A percentile compares a stretch with the other conserved stretches of the same genome.
Conservation (phyloP, 2,113 vertebrate genomes). For the Garra rufa region DNA sequence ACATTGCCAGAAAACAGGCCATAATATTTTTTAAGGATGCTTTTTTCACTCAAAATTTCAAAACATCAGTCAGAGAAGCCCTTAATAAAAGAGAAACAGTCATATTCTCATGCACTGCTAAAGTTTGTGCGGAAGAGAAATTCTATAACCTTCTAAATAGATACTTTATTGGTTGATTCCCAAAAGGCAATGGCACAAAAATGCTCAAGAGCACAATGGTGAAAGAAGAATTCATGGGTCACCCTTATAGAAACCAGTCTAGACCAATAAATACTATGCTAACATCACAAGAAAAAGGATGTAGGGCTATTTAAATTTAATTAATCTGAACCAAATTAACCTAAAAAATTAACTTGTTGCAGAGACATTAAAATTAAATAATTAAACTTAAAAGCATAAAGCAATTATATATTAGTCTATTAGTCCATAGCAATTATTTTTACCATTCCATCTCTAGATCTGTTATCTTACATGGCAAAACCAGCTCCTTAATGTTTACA, state of each 20-base stretch:
- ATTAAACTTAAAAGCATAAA: background rate
- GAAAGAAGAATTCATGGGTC: background rate
- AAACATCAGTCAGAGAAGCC: background rate
- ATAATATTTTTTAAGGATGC: background rate
- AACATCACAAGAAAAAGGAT: background rate
- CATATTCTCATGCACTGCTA: background rate
- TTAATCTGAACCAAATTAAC: background rate
- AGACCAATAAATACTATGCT: background rate
- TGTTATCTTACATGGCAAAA: background rate
- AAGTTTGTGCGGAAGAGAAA: background rate
- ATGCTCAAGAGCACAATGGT: background rate
- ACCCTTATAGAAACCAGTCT: background rate
- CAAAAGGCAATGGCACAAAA: background rate
- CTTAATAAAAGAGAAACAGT: background rate
- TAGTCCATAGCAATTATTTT: background rate
- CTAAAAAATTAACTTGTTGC: background rate
- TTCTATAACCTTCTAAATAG: no score
- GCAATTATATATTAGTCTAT: background rate
- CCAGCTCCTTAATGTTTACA: constrained; percentile 43
- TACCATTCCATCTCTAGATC: background rate
- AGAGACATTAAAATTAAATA: background rate
- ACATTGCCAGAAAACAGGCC: background rate
- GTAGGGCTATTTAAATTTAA: background rate
- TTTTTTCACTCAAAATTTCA: background rate
- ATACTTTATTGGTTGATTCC: background rate